Percentiles rank a stretch among this genome's conserved stretches.
Evolutionary conservation across 2,113 vertebrate species (phyloP).

Genomic region (Pseudorhombus dupliciocellatus): DNA sequence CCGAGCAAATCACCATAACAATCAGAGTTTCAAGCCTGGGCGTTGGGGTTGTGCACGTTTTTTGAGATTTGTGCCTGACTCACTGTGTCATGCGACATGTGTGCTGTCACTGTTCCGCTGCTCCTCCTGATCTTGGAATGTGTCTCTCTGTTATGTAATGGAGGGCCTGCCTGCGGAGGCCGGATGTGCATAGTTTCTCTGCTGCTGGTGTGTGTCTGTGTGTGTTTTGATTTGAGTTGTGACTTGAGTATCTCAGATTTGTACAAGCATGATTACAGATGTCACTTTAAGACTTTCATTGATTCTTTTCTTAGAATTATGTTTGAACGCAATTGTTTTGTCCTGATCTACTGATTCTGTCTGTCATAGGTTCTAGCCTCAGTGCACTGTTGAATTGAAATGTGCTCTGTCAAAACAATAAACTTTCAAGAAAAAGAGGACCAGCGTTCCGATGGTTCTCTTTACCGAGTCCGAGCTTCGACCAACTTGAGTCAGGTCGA

Average conservation of each 20-base stretch:
- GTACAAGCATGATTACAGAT: not conserved
- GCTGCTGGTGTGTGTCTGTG: not conserved
- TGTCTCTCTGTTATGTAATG: slow-evolving; percentile 50
- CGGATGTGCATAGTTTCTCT: slow-evolving; percentile 27
- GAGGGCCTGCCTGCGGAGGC: slow-evolving; percentile 27
- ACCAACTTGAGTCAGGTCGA: no score
- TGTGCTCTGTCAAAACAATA: no score
- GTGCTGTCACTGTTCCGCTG: slow-evolving; percentile 37
- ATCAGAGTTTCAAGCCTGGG: not conserved
- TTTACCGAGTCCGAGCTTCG: not conserved
- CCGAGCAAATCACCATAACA: not conserved
- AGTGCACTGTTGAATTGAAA: no score
- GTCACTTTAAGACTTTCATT: no score
- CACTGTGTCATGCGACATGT: not conserved
- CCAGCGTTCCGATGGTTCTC: not conserved
- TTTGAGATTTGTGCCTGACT: not conserved
- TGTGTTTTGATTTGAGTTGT: not conserved
- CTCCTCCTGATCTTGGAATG: slow-evolving; percentile 20
- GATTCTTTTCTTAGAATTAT: no score
- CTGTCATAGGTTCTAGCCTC: no score
- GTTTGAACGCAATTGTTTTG: no score
- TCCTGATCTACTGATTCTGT: no score
- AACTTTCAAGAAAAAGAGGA: not conserved
- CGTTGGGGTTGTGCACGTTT: not conserved
- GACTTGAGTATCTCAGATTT: not conserved